A percentile compares a stretch with the other conserved stretches of the same genome.
phyloP scores from a whole-genome alignment of 2,888 invertebrate genomes.

The Heliconius cydno region DNA sequence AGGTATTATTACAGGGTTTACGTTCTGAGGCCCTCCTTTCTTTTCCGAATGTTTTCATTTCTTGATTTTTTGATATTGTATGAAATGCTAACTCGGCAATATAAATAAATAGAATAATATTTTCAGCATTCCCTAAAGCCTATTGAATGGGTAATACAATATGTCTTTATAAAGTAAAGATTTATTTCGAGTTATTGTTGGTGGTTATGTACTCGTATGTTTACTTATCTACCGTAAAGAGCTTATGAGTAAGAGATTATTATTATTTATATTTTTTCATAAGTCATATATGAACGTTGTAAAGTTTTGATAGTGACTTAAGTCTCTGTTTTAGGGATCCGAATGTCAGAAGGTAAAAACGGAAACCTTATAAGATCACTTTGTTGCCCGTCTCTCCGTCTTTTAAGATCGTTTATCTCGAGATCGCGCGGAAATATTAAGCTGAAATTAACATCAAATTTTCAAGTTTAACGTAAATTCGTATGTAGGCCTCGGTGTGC shows the following conservation, averaged over 20 bases:
- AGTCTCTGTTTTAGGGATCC: no score
- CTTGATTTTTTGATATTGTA: constrained; percentile 37
- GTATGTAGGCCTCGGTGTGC: no score
- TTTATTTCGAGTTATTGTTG: constrained; percentile 24
- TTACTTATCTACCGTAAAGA: constrained; percentile 1
- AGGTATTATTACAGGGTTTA: constrained; percentile 61
- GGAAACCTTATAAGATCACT: no score
- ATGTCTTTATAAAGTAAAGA: constrained; percentile 26
- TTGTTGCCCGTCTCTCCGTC: no score
- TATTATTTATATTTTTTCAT: not conserved
- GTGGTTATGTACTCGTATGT: not conserved
- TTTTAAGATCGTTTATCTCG: no score
- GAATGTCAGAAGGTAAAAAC: no score
- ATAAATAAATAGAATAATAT: constrained; percentile 40
- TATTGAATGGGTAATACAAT: constrained; percentile 40
- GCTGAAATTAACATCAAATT: no score
- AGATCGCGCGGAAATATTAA: no score
- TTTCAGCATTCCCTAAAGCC: constrained; percentile 30
- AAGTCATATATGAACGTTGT: no score
- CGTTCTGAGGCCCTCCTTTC: constrained; percentile 51
- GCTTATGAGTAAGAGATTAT: not conserved
- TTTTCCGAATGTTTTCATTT: constrained; percentile 56
- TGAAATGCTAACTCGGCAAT: constrained; percentile 30
- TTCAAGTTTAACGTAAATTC: no score
- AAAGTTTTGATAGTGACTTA: no score